phyloP scores from a whole-genome alignment of 2,797 vertebrate species.

The Mormyrops attenuatus region DNA sequence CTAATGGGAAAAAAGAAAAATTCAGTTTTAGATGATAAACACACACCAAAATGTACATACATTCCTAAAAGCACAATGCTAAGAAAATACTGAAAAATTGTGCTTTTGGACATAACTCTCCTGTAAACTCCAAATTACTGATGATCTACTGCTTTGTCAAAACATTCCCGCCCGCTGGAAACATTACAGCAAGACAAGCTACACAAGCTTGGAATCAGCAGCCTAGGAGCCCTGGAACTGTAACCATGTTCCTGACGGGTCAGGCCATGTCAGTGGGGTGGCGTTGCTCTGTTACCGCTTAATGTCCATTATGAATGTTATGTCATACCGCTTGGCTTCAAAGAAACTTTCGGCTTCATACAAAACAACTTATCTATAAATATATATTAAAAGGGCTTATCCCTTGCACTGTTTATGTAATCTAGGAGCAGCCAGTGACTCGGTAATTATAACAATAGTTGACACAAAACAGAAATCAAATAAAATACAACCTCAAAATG shows the following conservation, averaged over 20 bases:
- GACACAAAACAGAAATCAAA: neutral
- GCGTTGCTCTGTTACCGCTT: neutral
- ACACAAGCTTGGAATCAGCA: neutral
- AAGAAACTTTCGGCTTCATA: neutral
- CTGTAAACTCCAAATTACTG: neutral
- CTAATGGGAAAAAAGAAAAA: neutral
- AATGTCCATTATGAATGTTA: neutral
- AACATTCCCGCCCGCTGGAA: neutral
- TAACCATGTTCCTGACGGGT: neutral
- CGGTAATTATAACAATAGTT: neutral
- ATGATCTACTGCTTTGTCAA: constrained; percentile 10
- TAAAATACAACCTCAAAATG: neutral
- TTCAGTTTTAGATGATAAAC: neutral
- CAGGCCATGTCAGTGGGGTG: neutral
- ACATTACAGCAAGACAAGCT: neutral
- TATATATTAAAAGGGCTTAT: neutral
- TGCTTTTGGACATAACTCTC: neutral
- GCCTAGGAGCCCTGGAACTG: neutral
- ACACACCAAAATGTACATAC: neutral
- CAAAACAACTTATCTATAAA: neutral
- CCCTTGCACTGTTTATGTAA: neutral
- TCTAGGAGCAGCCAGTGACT: neutral
- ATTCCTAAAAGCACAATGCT: neutral
- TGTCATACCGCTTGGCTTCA: neutral
- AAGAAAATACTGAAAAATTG: neutral